Percentiles rank a stretch among this genome's conserved stretches.
phyloP scores from a whole-genome alignment of 2,888 invertebrate species.

The Cynaeus angustus region DNA sequence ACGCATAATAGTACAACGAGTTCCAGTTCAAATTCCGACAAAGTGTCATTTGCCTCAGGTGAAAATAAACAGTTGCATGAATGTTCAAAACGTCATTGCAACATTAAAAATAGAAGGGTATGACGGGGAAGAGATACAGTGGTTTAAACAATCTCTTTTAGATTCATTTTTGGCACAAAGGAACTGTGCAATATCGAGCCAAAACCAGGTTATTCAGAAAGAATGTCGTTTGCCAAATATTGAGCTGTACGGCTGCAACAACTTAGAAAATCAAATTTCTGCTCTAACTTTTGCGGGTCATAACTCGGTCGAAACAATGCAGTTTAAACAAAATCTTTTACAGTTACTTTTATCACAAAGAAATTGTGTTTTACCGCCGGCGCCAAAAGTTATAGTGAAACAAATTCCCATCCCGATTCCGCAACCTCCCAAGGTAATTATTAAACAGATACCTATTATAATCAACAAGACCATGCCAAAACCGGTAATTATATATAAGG shows the following conservation, averaged over 20 bases:
- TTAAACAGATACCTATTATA: not conserved
- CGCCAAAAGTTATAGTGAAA: slow-evolving; percentile 41
- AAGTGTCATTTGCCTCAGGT: slow-evolving; percentile 4
- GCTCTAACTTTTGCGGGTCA: not conserved
- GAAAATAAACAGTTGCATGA: not conserved
- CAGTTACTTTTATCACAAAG: not conserved
- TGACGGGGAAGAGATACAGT: not conserved
- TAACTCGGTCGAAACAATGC: not conserved
- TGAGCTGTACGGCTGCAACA: too few species aligned
- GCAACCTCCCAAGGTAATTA: not conserved
- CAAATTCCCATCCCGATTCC: slow-evolving; percentile 2
- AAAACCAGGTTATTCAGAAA: too few species aligned
- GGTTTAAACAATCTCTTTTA: not conserved
- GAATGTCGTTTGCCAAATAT: too few species aligned
- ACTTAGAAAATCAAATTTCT: too few species aligned
- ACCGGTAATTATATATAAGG: not conserved
- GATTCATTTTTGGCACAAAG: not conserved
- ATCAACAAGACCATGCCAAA: not conserved
- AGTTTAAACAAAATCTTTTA: slow-evolving; percentile 2
- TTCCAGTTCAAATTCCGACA: not conserved
- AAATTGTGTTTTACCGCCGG: not conserved
- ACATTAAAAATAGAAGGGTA: not conserved
- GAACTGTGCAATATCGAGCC: not conserved
- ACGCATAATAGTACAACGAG: slow-evolving; percentile 41
- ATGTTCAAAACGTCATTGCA: not conserved